These are phyloP conservation scores for Chromobotia macracanthus DNA, from an alignment of 2,797 vertebrate genomes.

Conservation along the genomic window DNA sequence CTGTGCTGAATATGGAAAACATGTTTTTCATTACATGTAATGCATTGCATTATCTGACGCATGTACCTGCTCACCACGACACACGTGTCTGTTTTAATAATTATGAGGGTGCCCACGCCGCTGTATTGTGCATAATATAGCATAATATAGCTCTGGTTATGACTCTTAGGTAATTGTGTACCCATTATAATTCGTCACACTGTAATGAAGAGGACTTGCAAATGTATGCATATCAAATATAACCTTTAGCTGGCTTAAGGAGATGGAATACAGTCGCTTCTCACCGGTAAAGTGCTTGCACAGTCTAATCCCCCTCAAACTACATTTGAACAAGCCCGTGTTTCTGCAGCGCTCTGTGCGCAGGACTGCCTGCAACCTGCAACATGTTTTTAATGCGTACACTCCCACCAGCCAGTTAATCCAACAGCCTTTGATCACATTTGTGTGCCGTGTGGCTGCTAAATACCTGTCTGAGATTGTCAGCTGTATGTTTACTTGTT, in stretches of 20 bases:
- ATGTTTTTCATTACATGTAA: too few species aligned
- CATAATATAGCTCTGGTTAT: constrained; percentile 15
- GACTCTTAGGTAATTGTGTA: constrained; percentile 7
- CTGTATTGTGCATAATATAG: constrained; percentile 9
- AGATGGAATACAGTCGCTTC: constrained; percentile 12
- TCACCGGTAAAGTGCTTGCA: not conserved
- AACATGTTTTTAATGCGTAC: constrained; percentile 22
- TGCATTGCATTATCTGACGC: not conserved
- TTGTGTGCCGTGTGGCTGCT: constrained; percentile 25
- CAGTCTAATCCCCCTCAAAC: constrained; percentile 41
- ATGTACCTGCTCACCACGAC: not conserved
- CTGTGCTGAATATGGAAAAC: not conserved
- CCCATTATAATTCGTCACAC: constrained; percentile 20
- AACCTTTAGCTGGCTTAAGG: constrained; percentile 17
- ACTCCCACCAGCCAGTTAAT: not conserved
- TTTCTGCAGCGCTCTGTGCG: constrained; percentile 14
- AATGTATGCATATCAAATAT: constrained; percentile 32
- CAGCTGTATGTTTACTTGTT: not conserved
- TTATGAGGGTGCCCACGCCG: not conserved
- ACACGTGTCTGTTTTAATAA: not conserved
- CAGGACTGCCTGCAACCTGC: constrained; percentile 34
- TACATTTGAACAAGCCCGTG: constrained; percentile 40
- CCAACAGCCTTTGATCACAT: constrained; percentile 49
- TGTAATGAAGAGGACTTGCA: constrained; percentile 32
- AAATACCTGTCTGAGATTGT: constrained; percentile 35